Evolutionary conservation across 2,113 vertebrate species (phyloP), one percentile per base, ranked within the genome.

Genomic region (Ascaphus truei): DNA sequence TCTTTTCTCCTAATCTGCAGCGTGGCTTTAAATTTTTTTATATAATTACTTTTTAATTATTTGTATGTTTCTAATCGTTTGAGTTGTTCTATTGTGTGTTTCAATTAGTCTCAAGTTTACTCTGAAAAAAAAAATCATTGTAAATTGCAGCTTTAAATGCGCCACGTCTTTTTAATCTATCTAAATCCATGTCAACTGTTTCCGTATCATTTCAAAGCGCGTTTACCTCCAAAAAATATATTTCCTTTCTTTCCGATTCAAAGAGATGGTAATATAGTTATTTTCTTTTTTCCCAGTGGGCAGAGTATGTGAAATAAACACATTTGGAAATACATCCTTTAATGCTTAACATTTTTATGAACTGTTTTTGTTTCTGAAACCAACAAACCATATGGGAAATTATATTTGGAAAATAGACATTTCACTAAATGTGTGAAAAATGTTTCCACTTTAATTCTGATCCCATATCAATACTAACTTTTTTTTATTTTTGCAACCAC

Each of bases 331-430:
- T 31, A 64, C 29, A 51, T 33, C 12, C 31, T 64, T 36, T 51
- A 64, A 64, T 51, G 15, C 31, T 37, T 34, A 36, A 52, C 33
- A 64, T 64, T 47, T 64, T 64, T 52, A 64, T 52, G 31, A 34
- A n/a, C 45, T 63, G 30, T 36, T 26, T 45, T 62, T 62, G 12
- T 50, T 30, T 63, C 61, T 36, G 45, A 34, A 61, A 29, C 29
- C 33, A 52, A 25, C 12, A 4, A 34, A 50, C 22, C 62, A 26
- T 36, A 64, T 63, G 31, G 47, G 33, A 25, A 34, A 36, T 64
- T 34, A 36, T 62, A 43, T 15, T 25, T 33, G 47, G 62, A 64
- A 26, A 36, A 50, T 27, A 8, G 43, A 36, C 43, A 51, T 63
- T 50, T n/a, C 36, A 26, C 16, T n/a, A 36, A 36, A 52, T 25